Percentiles rank a stretch among this genome's conserved stretches.
phyloP scores from a whole-genome alignment of 2,797 vertebrate genomes.

The Hoplostethus atlanticus region DNA sequence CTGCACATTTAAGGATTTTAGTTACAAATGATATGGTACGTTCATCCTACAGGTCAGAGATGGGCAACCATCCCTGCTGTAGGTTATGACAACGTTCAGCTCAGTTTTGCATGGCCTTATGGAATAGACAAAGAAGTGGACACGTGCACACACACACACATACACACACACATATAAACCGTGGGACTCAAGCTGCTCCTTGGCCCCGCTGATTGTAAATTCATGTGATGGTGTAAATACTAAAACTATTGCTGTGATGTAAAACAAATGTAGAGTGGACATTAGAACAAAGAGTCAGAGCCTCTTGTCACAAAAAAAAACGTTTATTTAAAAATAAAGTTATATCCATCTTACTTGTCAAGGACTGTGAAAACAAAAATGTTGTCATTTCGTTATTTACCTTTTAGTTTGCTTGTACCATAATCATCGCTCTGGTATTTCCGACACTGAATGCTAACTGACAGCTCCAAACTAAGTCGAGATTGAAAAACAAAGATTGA shows the following conservation, averaged over 20 bases:
- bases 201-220: conserved; percentile 40
- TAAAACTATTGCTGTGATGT: conserved; percentile 70
- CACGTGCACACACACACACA: not conserved
- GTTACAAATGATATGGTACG: not conserved
- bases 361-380: conserved; percentile 84
- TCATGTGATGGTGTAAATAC: conserved; percentile 67
- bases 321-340: conserved; percentile 99
- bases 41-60: not conserved
- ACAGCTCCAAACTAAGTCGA: conserved; percentile 44
- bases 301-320: conserved; percentile 90
- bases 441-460: conserved; percentile 12
- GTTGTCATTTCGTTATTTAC: conserved; percentile 38
- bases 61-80: not conserved
- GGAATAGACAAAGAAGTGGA: not conserved
- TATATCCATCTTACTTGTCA: conserved; percentile 90
- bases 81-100: not conserved
- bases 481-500: conserved; percentile 24
- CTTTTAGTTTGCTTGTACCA: conserved; percentile 32
- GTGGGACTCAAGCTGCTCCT: conserved; percentile 5
- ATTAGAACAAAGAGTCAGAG: conserved; percentile 53
- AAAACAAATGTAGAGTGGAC: conserved; percentile 62
- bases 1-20: not conserved
- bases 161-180: conserved; percentile 25
- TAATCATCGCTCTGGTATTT: conserved; percentile 22
- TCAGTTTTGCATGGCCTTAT: conserved; percentile 9